Conservation (phyloP, 2,888 invertebrate genomes). For the Agrotis puta region DNA sequence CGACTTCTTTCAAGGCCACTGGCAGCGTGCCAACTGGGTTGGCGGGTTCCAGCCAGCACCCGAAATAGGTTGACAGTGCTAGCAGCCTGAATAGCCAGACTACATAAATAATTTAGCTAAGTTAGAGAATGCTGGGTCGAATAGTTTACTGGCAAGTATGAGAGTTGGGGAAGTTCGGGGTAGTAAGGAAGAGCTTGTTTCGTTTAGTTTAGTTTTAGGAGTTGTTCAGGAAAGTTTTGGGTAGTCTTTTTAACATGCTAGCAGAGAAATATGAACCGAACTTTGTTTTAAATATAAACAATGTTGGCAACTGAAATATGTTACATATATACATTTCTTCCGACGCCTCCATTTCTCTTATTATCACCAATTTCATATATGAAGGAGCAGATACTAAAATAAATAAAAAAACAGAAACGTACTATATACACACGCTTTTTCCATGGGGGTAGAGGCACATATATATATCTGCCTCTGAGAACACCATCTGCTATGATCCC, state of each 20-base stretch:
- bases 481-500: too few relatives aligned
- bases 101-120: constrained; percentile 59
- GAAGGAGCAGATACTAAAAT: too few relatives aligned
- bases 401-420: too few relatives aligned
- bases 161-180: constrained; percentile 1
- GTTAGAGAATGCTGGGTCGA: constrained; percentile 55
- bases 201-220: constrained; percentile 2
- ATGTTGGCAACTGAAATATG: too few relatives aligned
- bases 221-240: not conserved
- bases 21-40: constrained; percentile 72
- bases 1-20: constrained; percentile 69
- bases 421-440: too few relatives aligned
- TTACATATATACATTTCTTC: too few relatives aligned
- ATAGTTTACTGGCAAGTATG: constrained; percentile 47
- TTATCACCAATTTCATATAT: too few relatives aligned
- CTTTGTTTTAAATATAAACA: not conserved
- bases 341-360: too few relatives aligned
- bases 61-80: constrained; percentile 65
- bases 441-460: too few relatives aligned
- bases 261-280: not conserved
- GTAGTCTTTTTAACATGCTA: not conserved
- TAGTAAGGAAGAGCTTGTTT: not conserved
- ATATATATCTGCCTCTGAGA: too few relatives aligned
- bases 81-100: constrained; percentile 39
- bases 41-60: constrained; percentile 61